These are phyloP conservation scores for Xylocopa sonorina DNA, from an alignment of 1,140 invertebrate species.

Conservation along the genomic window DNA sequence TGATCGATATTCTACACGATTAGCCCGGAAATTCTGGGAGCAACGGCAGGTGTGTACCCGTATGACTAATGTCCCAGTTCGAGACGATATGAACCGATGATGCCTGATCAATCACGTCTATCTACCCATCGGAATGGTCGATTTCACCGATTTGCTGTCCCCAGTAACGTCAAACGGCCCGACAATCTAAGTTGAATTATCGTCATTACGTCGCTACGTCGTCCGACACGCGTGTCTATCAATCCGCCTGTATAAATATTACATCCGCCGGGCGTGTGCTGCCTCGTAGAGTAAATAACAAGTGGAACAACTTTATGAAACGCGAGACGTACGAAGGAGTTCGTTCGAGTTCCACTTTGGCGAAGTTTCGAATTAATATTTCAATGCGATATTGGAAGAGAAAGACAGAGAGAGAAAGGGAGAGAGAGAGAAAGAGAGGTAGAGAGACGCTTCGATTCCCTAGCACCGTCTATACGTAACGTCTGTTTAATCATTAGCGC, in stretches of 20 bases:
- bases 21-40: conserved; percentile 40
- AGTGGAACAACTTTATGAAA: background rate
- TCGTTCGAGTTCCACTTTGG: background rate
- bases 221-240: conserved; percentile 11
- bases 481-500: background rate
- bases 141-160: conserved; percentile 50
- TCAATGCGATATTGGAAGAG: background rate
- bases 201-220: conserved; percentile 36
- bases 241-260: conserved; percentile 12
- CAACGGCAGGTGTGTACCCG: conserved; percentile 52
- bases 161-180: conserved; percentile 34
- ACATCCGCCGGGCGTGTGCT: background rate
- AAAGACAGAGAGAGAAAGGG: no score
- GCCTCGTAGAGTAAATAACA: background rate
- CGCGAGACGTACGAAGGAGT: background rate
- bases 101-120: conserved; percentile 56
- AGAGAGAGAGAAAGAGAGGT: no score
- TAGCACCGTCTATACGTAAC: background rate
- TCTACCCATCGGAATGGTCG: conserved; percentile 37
- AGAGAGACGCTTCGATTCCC: no score
- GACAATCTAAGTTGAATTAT: conserved; percentile 54
- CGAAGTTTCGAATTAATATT: background rate
- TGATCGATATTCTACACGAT: conserved; percentile 49
- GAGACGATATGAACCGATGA: conserved; percentile 56
- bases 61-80: conserved; percentile 50